Conservation (phyloP, 2,888 invertebrate genomes). For the Neria commutata region DNA sequence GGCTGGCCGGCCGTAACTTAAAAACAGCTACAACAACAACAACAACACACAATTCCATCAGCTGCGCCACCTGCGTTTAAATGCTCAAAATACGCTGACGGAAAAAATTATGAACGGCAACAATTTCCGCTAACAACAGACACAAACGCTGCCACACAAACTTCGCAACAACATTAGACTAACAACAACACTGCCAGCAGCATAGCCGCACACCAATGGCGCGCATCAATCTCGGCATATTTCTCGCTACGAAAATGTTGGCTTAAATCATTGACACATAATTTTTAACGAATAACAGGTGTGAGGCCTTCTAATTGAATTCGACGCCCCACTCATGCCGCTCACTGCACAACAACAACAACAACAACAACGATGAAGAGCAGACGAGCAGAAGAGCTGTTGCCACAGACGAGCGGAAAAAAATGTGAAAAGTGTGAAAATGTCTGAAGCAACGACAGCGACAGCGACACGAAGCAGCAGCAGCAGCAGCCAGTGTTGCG, state of each 20-base stretch:
- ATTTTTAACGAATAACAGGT: constrained; percentile 27
- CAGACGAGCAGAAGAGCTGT: no score
- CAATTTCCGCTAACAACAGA: constrained; percentile 19
- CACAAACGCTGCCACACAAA: constrained; percentile 3
- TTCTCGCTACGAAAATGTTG: constrained; percentile 25
- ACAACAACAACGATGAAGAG: no score
- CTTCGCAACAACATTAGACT: constrained; percentile 9
- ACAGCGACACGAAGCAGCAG: no score
- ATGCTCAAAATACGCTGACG: not conserved
- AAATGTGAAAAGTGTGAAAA: not conserved
- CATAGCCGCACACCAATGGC: not conserved
- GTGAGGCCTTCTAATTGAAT: constrained; percentile 4
- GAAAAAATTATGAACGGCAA: not conserved
- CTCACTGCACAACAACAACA: no score
- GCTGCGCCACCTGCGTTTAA: constrained; percentile 8
- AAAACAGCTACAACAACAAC: constrained; percentile 13
- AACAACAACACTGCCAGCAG: not conserved
- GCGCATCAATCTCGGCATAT: constrained; percentile 2
- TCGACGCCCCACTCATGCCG: not conserved
- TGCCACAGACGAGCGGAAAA: no score
- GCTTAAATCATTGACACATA: constrained; percentile 35
- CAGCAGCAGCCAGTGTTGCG: no score
- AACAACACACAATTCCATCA: not conserved
- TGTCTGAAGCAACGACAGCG: no score
- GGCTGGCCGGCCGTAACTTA: not conserved